Conservation (phyloP, 1,140 invertebrate species). For the Luehdorfia chinensis region DNA sequence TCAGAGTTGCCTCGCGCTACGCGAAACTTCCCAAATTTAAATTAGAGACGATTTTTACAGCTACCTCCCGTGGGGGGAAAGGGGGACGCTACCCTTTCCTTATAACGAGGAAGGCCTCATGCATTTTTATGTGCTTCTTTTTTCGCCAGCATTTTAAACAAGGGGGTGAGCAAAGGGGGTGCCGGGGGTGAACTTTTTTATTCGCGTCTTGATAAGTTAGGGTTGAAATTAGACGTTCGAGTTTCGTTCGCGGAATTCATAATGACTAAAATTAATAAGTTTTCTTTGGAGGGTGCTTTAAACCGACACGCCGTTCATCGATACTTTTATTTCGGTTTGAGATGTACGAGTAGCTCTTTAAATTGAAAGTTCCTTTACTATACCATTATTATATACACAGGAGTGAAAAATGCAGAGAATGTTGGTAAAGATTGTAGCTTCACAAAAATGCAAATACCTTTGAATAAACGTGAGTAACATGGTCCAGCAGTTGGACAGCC, state of each 20-base stretch:
- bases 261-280: slow-evolving; percentile 77
- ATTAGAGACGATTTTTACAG: slow-evolving; percentile 77
- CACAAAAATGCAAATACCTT: too few relatives aligned
- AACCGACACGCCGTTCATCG: slow-evolving; percentile 37
- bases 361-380: too few relatives aligned
- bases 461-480: too few relatives aligned
- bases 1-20: slow-evolving; percentile 68
- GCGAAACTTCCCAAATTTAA: slow-evolving; percentile 77
- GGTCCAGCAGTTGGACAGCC: too few relatives aligned
- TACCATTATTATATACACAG: too few relatives aligned
- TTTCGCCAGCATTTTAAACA: slow-evolving; percentile 78
- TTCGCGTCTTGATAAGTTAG: slow-evolving; percentile 78
- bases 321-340: slow-evolving; percentile 22
- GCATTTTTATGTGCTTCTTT: slow-evolving; percentile 79
- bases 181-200: slow-evolving; percentile 74
- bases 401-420: too few relatives aligned
- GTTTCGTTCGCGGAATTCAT: slow-evolving; percentile 76
- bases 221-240: slow-evolving; percentile 77
- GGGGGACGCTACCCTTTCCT: slow-evolving; percentile 75
- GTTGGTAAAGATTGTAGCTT: too few relatives aligned
- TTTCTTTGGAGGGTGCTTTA: slow-evolving; percentile 65
- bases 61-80: slow-evolving; percentile 62
- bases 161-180: slow-evolving; percentile 71
- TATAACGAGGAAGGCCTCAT: slow-evolving; percentile 78
- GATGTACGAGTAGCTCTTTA: slow-evolving; percentile 7